A percentile compares a stretch with the other conserved stretches of the same genome.
Conservation (phyloP, 2,797 vertebrate species). For the Chromis chromis region DNA sequence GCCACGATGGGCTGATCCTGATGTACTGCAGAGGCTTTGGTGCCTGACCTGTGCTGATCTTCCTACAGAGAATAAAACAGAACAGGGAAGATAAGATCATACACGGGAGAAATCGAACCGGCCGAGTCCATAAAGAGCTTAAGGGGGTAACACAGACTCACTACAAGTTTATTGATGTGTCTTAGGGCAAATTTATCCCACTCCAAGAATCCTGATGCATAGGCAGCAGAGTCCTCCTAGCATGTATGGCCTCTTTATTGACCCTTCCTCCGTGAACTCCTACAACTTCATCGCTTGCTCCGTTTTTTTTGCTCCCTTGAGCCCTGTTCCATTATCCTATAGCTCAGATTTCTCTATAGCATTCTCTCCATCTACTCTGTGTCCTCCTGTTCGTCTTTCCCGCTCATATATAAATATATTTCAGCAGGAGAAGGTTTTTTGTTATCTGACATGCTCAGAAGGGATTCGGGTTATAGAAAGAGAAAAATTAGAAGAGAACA, state of each 20-base stretch:
- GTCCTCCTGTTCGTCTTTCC: background rate
- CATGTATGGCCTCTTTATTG: constrained; percentile 3
- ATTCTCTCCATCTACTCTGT: constrained; percentile 27
- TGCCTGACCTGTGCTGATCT: constrained; percentile 18
- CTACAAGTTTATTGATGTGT: background rate
- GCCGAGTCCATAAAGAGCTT: background rate
- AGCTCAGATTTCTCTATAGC: constrained; percentile 1
- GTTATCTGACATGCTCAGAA: constrained; percentile 3
- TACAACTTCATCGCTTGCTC: constrained; percentile 19
- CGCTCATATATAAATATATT: constrained; percentile 40
- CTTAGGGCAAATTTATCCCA: background rate
- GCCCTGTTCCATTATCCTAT: constrained; percentile 32
- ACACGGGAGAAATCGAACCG: background rate
- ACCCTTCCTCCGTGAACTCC: constrained; percentile 33
- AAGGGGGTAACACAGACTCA: background rate
- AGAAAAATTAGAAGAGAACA: background rate
- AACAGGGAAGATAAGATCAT: constrained; percentile 10
- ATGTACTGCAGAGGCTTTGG: constrained; percentile 25
- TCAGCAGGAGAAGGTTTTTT: constrained; percentile 37
- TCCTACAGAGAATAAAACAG: constrained; percentile 36
- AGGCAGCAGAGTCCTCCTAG: constrained; percentile 3
- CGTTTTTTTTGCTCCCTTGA: constrained; percentile 20
- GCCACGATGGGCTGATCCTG: constrained; percentile 16
- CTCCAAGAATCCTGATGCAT: constrained; percentile 18
- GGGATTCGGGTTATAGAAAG: constrained; percentile 19